phyloP scores from a whole-genome alignment of 1,140 invertebrate genomes.

The Drosophila willistoni region DNA sequence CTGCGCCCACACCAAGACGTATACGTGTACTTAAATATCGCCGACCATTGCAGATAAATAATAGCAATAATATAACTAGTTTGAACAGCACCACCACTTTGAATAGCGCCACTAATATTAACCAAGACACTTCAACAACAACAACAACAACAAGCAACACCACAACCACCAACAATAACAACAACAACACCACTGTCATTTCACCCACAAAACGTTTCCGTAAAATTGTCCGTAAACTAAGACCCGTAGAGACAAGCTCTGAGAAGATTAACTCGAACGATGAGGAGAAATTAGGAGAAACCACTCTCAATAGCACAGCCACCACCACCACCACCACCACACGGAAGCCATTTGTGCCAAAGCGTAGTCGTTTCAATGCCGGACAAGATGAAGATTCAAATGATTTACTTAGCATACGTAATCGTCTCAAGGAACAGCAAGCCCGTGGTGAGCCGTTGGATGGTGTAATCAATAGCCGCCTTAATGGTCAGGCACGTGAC shows the following conservation, averaged over 20 bases:
- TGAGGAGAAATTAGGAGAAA: slow-evolving; percentile 1
- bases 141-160: slow-evolving; percentile 24
- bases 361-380: slow-evolving; percentile 37
- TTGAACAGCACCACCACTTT: slow-evolving; percentile 40
- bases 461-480: slow-evolving; percentile 46
- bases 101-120: slow-evolving; percentile 54
- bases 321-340: slow-evolving; percentile 26
- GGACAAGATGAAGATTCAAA: slow-evolving; percentile 18
- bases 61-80: slow-evolving; percentile 40
- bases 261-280: not conserved
- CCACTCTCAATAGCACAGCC: not conserved
- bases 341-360: slow-evolving; percentile 58
- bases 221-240: slow-evolving; percentile 74
- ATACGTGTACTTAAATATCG: slow-evolving; percentile 72
- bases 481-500: slow-evolving; percentile 11
- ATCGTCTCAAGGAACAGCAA: slow-evolving; percentile 61
- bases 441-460: slow-evolving; percentile 34
- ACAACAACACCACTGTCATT: slow-evolving; percentile 32
- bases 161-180: slow-evolving; percentile 21
- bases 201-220: slow-evolving; percentile 67
- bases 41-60: slow-evolving; percentile 56
- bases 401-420: slow-evolving; percentile 48
- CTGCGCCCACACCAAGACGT: slow-evolving; percentile 57
- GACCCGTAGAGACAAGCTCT: slow-evolving; percentile 37
- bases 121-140: slow-evolving; percentile 36